Conservation (phyloP, 2,113 vertebrate species). For the Vireo altiloquus region DNA sequence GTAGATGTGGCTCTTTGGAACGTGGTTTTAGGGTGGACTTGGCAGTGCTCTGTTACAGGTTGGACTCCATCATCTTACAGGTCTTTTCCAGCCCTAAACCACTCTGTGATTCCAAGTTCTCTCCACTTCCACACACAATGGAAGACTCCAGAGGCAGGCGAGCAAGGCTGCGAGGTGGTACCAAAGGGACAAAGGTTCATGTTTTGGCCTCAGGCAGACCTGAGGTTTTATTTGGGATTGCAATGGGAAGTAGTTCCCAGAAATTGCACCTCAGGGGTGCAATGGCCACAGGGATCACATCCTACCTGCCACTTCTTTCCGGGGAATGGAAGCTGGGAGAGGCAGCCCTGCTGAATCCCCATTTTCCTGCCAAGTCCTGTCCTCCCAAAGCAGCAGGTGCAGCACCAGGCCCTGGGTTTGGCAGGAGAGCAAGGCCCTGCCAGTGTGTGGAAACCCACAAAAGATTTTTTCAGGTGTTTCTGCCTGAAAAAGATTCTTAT, state of each 20-base stretch:
- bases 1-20: not conserved
- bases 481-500: no score
- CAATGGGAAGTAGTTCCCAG: not conserved
- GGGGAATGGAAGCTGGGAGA: not conserved
- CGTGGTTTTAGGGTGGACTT: rapidly evolving
- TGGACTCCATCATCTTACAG: not conserved
- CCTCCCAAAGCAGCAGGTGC: not conserved
- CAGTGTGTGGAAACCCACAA: not conserved
- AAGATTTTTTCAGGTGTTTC: no score
- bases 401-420: not conserved
- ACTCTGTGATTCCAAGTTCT: not conserved
- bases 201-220: not conserved
- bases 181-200: rapidly evolving
- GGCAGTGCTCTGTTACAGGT: not conserved
- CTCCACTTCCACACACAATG: not conserved
- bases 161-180: not conserved
- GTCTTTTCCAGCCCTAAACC: not conserved
- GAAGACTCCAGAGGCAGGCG: not conserved
- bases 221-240: not conserved
- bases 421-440: not conserved
- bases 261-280: not conserved
- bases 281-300: rapidly evolving
- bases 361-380: not conserved
- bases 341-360: not conserved
- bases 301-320: not conserved